Percentiles rank a stretch among this genome's conserved stretches.
phyloP scores from a whole-genome alignment of 2,113 vertebrate species.

The Carassius auratus region DNA sequence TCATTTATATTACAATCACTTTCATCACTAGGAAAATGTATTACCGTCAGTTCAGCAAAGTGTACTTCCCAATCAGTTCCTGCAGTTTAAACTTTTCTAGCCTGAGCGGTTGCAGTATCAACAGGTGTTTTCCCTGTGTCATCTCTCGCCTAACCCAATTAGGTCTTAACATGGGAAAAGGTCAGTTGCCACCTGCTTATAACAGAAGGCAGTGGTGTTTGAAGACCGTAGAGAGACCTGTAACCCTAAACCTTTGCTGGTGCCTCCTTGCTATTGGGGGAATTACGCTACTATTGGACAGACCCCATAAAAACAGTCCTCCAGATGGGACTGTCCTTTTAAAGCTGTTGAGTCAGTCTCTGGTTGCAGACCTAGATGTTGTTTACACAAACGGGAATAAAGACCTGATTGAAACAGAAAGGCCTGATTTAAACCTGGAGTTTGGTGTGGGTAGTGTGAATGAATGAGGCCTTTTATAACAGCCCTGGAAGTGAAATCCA shows the following conservation, averaged over 20 bases:
- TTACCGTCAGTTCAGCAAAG: neutral
- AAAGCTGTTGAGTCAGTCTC: neutral
- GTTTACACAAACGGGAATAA: neutral
- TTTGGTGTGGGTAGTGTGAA: neutral
- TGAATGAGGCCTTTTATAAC: constrained; percentile 4
- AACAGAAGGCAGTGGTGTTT: constrained; percentile 55
- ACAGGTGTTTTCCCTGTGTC: constrained; percentile 71
- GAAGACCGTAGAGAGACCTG: constrained; percentile 42
- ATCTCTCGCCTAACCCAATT: constrained; percentile 49
- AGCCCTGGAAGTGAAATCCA: neutral
- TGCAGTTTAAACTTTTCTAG: constrained; percentile 39
- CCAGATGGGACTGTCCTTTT: constrained; percentile 4
- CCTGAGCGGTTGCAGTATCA: constrained; percentile 56
- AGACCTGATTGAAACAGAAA: neutral
- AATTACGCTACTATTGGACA: constrained; percentile 52
- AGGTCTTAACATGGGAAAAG: constrained; percentile 59
- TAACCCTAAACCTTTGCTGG: constrained; percentile 51
- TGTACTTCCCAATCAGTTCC: constrained; percentile 43
- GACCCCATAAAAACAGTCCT: neutral
- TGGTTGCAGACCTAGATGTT: neutral
- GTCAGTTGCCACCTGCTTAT: constrained; percentile 64
- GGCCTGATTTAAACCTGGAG: no score
- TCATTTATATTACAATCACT: constrained; percentile 14
- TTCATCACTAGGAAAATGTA: constrained; percentile 12
- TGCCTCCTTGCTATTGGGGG: constrained; percentile 49